Conservation (phyloP, 2,888 invertebrate species). For the Neoascia interrupta region DNA sequence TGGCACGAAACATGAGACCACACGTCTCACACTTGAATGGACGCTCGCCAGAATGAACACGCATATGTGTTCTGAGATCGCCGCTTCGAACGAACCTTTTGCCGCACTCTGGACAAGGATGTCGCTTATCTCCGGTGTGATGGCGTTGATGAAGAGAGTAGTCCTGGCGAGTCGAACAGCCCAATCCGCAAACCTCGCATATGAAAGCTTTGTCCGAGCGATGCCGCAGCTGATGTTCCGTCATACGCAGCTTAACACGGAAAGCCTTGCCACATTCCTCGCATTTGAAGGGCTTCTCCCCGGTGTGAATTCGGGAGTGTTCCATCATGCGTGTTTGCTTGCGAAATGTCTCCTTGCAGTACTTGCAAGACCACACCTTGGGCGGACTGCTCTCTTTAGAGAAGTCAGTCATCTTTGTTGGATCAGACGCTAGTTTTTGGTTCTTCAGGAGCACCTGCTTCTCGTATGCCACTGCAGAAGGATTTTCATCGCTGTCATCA, state of each 20-base stretch:
- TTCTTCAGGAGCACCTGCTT: constrained; percentile 1
- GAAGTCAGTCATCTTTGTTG: constrained; percentile 4
- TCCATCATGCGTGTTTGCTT: constrained; percentile 75
- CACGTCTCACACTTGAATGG: constrained; percentile 76
- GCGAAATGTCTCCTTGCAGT: constrained; percentile 74
- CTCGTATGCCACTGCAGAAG: background rate
- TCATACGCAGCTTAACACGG: constrained; percentile 76
- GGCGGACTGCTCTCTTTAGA: background rate
- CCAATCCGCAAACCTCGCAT: constrained; percentile 75
- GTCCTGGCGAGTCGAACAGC: constrained; percentile 76
- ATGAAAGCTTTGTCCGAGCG: constrained; percentile 76
- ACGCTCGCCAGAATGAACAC: constrained; percentile 77
- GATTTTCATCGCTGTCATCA: background rate
- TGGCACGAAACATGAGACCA: constrained; percentile 76
- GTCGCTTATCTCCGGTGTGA: constrained; percentile 76
- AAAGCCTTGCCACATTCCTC: constrained; percentile 75
- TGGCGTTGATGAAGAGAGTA: constrained; percentile 76
- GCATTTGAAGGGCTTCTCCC: constrained; percentile 77
- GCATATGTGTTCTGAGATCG: constrained; percentile 76
- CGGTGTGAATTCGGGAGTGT: constrained; percentile 76
- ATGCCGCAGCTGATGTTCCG: constrained; percentile 76
- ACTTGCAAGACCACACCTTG: constrained; percentile 70
- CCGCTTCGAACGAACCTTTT: constrained; percentile 77
- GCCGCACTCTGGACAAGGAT: constrained; percentile 74
- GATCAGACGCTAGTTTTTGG: background rate